phyloP scores from a whole-genome alignment of 2,797 vertebrate genomes.

The Lateolabrax maculatus region DNA sequence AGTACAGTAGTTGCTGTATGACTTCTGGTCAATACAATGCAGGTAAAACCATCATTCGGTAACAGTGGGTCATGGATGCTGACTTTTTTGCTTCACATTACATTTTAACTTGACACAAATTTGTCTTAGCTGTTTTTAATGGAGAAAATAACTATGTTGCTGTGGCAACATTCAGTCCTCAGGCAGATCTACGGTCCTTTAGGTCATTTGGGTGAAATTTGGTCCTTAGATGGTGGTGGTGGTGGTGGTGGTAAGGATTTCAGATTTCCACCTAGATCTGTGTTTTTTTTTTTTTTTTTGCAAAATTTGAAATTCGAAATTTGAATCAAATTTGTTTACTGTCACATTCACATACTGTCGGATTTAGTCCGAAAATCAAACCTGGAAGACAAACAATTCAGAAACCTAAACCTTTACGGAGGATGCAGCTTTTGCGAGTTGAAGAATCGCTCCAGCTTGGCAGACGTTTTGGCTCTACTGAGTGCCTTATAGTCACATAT shows the following conservation, averaged over 20 bases:
- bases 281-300: background rate
- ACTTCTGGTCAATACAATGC: no score
- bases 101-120: no score
- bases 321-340: constrained; percentile 29
- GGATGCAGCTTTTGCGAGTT: constrained; percentile 25
- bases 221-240: no score
- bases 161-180: no score
- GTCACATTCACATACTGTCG: constrained; percentile 18
- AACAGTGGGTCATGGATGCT: no score
- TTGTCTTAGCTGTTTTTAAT: no score
- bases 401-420: constrained; percentile 30
- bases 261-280: background rate
- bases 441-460: constrained; percentile 26
- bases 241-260: constrained; percentile 2
- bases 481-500: constrained; percentile 53
- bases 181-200: no score
- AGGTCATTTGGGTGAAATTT: constrained; percentile 16
- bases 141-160: no score
- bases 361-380: constrained; percentile 48
- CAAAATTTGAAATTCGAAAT: no score
- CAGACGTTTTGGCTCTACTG: constrained; percentile 34
- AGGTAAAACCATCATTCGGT: no score
- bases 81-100: no score
- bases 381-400: constrained; percentile 41
- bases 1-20: no score